These are phyloP conservation scores for Drosophila truncata DNA, from an alignment of 1,140 invertebrate species.

Conservation along the genomic window DNA sequence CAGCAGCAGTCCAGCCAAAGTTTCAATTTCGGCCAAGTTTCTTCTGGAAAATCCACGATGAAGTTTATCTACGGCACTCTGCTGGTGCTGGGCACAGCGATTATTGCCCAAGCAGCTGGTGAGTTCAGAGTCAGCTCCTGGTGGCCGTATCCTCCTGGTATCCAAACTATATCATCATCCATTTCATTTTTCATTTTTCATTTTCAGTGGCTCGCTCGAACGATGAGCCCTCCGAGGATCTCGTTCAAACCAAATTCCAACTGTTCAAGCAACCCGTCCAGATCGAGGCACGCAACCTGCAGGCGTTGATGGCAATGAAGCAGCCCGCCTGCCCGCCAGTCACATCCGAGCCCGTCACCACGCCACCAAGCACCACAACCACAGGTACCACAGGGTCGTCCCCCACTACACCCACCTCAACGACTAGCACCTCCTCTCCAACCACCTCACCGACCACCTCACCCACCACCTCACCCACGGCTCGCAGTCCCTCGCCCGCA, in stretches of 20 bases:
- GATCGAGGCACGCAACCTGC: constrained; percentile 41
- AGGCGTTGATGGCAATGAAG: constrained; percentile 37
- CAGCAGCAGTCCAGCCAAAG: constrained; percentile 2
- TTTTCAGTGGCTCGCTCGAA: constrained; percentile 26
- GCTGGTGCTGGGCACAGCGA: constrained; percentile 53
- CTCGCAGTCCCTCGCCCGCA: not conserved
- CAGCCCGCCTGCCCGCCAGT: not conserved
- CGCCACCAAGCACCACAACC: not conserved
- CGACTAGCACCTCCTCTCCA: accelerated
- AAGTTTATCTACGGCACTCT: constrained; percentile 51
- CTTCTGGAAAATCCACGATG: constrained; percentile 32
- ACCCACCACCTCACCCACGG: not conserved
- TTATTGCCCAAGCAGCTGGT: constrained; percentile 54
- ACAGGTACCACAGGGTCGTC: no score
- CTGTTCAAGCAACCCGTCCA: constrained; percentile 25
- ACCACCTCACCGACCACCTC: not conserved
- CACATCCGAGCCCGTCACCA: not conserved
- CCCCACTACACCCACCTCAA: accelerated
- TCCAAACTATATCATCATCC: not conserved
- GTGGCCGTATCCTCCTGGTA: not conserved
- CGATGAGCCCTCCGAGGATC: constrained; percentile 16
- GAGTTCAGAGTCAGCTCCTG: constrained; percentile 25
- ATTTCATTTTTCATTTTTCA: no score
- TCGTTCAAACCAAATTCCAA: constrained; percentile 11
- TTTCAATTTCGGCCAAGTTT: not conserved